A percentile compares a stretch with the other conserved stretches of the same genome.
These are phyloP conservation scores for Diarsia dahlii DNA, from an alignment of 2,888 invertebrate genomes.

Conservation along the genomic window DNA sequence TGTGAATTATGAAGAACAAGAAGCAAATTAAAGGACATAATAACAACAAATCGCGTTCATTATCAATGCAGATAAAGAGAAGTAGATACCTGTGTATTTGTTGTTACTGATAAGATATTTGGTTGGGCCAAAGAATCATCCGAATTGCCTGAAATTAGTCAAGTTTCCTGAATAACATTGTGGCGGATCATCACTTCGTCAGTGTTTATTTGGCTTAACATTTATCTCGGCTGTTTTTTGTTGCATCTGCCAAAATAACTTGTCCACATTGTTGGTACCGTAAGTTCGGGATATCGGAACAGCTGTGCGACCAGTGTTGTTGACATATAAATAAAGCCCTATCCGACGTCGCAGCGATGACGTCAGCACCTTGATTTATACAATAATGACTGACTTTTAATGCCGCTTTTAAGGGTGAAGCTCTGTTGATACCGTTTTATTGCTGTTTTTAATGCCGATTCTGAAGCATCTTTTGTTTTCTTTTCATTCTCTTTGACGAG, in stretches of 20 bases:
- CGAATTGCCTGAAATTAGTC: slow-evolving; percentile 27
- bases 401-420: slow-evolving; percentile 66
- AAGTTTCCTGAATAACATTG: slow-evolving; percentile 5
- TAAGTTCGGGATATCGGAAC: slow-evolving; percentile 45
- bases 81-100: slow-evolving; percentile 29
- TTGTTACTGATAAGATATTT: slow-evolving; percentile 53
- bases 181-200: slow-evolving; percentile 20
- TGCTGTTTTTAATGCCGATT: slow-evolving; percentile 24
- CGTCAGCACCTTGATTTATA: slow-evolving; percentile 81
- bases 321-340: slow-evolving; percentile 68
- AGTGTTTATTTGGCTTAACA: slow-evolving; percentile 21
- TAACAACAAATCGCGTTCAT: slow-evolving; percentile 51
- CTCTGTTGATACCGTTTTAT: slow-evolving; percentile 37
- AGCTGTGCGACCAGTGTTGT: slow-evolving; percentile 52
- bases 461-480: slow-evolving; percentile 25
- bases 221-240: slow-evolving; percentile 18
- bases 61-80: slow-evolving; percentile 49
- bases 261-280: slow-evolving; percentile 21
- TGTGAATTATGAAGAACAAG: slow-evolving; percentile 24
- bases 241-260: slow-evolving; percentile 27
- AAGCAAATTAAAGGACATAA: slow-evolving; percentile 34
- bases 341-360: slow-evolving; percentile 73
- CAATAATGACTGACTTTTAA: slow-evolving; percentile 72
- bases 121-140: slow-evolving; percentile 17
- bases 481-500: slow-evolving; percentile 4